Percentiles rank a stretch among this genome's conserved stretches.
These are phyloP conservation scores for Doris montereyensis DNA, from an alignment of 2,888 invertebrate genomes.

Conservation along the genomic window DNA sequence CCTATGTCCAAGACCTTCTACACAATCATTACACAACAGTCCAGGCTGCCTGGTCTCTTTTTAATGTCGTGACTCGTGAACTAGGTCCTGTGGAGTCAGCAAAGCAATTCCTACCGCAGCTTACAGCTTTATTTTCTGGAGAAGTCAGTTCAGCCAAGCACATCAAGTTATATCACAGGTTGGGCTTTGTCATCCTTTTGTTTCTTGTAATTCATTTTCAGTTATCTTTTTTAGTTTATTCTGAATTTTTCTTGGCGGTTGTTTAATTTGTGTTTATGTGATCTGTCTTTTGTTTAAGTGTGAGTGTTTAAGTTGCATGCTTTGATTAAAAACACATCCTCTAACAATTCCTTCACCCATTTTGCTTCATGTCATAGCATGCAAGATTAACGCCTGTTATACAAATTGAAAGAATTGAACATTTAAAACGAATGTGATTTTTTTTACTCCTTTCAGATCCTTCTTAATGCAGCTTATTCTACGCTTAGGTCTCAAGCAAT, in stretches of 20 bases:
- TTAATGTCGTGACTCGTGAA: conserved; percentile 86
- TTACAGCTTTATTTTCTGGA: conserved; percentile 61
- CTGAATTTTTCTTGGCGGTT: too few relatives aligned
- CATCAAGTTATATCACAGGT: conserved; percentile 84
- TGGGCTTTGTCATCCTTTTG: conserved; percentile 49
- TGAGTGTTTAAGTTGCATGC: too few relatives aligned
- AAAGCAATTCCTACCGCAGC: conserved; percentile 66
- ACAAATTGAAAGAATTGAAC: too few relatives aligned
- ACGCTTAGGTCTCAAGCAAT: conserved; percentile 87
- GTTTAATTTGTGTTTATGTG: too few relatives aligned
- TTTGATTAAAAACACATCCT: too few relatives aligned
- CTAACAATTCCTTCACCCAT: too few relatives aligned
- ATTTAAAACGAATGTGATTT: neutral
- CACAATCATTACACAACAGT: conserved; percentile 87
- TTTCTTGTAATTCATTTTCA: too few relatives aligned
- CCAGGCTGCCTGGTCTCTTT: conserved; percentile 91
- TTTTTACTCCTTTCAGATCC: conserved; percentile 72
- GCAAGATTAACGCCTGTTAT: too few relatives aligned
- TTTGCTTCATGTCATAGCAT: too few relatives aligned
- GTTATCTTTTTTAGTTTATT: too few relatives aligned
- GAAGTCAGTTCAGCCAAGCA: conserved; percentile 67
- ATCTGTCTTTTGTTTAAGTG: too few relatives aligned
- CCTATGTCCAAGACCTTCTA: conserved; percentile 86
- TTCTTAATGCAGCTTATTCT: conserved; percentile 91
- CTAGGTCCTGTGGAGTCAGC: conserved; percentile 78